Conservation (phyloP, 2,888 invertebrate genomes). For the Tenodera sinensis region DNA sequence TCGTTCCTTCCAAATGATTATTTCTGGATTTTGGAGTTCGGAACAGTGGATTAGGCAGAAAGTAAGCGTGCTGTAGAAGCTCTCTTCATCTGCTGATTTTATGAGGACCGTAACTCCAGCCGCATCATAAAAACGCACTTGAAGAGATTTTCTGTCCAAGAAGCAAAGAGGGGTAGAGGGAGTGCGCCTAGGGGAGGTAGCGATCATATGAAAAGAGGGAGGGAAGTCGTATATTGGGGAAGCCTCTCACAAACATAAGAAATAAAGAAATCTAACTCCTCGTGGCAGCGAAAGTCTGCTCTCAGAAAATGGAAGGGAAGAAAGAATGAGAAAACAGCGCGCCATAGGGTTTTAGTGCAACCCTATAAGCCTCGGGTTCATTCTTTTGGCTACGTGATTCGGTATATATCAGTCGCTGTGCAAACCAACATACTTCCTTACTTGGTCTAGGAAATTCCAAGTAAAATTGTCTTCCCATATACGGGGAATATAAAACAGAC, state of each 20-base stretch:
- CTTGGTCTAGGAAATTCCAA: no score
- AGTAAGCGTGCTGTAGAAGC: background rate
- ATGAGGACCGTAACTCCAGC: background rate
- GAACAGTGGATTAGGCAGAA: background rate
- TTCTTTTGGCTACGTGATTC: background rate
- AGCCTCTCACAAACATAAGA: background rate
- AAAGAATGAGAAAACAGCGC: background rate
- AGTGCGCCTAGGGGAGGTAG: background rate
- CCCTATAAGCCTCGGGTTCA: background rate
- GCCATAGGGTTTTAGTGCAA: background rate
- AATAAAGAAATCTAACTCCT: background rate
- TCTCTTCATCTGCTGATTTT: background rate
- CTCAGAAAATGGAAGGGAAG: background rate
- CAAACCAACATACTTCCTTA: no score
- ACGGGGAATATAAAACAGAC: no score
- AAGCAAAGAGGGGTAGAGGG: background rate
- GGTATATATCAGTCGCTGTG: background rate
- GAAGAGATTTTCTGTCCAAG: background rate
- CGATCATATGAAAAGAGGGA: background rate
- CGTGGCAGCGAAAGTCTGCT: background rate
- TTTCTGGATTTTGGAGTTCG: background rate
- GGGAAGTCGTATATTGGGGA: background rate
- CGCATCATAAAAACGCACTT: background rate
- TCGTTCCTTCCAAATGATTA: no score
- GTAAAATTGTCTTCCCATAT: no score